Evolutionary conservation across 1,140 invertebrate genomes (phyloP).

Genomic region (Drosophila asahinai): DNA sequence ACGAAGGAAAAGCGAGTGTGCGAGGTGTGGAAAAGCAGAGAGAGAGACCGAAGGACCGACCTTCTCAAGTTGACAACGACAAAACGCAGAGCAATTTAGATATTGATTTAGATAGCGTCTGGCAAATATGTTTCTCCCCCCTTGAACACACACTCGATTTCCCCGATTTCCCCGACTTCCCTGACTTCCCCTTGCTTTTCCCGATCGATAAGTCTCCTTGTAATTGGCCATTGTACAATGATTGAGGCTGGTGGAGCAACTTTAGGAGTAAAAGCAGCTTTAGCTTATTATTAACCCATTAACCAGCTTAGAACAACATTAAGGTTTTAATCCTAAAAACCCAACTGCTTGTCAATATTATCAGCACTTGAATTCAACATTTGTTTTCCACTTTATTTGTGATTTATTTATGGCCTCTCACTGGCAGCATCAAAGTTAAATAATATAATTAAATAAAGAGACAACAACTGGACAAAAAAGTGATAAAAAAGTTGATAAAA

Average conservation of each 20-base stretch:
- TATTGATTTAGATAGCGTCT: conserved; percentile 67
- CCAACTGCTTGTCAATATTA: not conserved
- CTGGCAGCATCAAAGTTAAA: not conserved
- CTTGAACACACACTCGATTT: not conserved
- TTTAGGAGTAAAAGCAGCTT: not conserved
- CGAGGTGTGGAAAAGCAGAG: not conserved
- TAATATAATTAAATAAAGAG: conserved; percentile 26
- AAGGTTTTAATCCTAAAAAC: not conserved
- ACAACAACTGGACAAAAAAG: not conserved
- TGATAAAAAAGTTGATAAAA: conserved; percentile 1
- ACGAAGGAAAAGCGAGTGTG: not conserved
- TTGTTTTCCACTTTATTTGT: conserved; percentile 10
- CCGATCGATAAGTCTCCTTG: conserved; percentile 18
- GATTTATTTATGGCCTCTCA: not conserved
- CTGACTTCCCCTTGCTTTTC: not conserved
- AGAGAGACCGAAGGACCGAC: not conserved
- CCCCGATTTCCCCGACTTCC: not conserved
- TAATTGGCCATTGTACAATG: conserved; percentile 43
- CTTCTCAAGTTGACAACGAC: conserved; percentile 41
- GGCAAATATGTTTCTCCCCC: conserved; percentile 35
- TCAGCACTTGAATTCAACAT: not conserved
- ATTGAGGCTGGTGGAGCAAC: conserved; percentile 5
- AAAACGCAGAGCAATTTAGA: conserved; percentile 63
- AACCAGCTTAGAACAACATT: not conserved
- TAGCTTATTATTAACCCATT: conserved; percentile 4